Conservation (phyloP, 2,797 vertebrate genomes). For the Pterois miles region DNA sequence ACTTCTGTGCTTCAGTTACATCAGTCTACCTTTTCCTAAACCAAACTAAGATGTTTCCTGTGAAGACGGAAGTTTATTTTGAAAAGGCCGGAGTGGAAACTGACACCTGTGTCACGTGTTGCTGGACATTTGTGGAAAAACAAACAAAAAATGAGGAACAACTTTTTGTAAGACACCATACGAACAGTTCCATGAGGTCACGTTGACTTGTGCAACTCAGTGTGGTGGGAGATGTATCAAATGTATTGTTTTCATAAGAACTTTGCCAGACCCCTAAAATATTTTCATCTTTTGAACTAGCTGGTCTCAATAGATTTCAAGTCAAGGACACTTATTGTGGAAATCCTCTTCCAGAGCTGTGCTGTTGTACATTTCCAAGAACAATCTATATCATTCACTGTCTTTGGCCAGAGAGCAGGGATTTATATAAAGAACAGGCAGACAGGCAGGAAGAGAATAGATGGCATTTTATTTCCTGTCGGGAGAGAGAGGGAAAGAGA, state of each 20-base stretch:
- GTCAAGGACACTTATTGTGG: constrained; percentile 66
- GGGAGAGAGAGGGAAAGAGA: constrained; percentile 39
- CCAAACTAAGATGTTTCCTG: not conserved
- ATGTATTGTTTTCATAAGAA: constrained; percentile 22
- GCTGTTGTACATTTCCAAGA: constrained; percentile 70
- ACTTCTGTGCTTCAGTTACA: not conserved
- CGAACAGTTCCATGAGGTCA: not conserved
- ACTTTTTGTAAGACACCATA: not conserved
- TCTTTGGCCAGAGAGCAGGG: constrained; percentile 67
- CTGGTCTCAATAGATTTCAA: constrained; percentile 59
- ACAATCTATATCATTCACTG: constrained; percentile 79
- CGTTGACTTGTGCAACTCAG: not conserved
- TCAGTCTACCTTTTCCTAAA: not conserved
- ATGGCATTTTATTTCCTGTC: constrained; percentile 76
- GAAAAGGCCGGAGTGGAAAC: not conserved
- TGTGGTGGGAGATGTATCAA: constrained; percentile 19
- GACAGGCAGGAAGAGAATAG: constrained; percentile 69
- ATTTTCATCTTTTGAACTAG: constrained; percentile 42
- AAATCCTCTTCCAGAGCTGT: constrained; percentile 56
- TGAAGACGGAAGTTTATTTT: not conserved
- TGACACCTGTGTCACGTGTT: not conserved
- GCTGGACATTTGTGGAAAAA: too few relatives aligned
- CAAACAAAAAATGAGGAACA: not conserved
- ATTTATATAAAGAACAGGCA: constrained; percentile 75
- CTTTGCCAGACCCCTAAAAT: constrained; percentile 50